Conservation (phyloP, 1,140 invertebrate species). For the Cotesia chilonis region DNA sequence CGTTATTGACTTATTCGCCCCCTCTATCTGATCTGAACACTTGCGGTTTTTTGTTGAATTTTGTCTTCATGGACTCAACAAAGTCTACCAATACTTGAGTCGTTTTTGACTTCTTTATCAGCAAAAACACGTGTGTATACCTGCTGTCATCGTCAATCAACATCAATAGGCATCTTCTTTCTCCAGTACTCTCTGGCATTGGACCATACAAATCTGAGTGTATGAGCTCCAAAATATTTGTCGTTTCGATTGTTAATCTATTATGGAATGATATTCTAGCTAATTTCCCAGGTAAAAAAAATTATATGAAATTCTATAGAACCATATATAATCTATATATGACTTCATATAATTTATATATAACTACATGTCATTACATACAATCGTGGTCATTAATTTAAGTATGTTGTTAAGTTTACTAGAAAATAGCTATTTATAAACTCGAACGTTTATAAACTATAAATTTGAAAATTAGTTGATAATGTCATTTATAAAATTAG, state of each 20-base stretch:
- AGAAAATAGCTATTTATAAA: too few relatives aligned
- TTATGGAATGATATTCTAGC: constrained; percentile 36
- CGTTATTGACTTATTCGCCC: constrained; percentile 54
- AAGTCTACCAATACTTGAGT: constrained; percentile 51
- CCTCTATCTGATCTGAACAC: constrained; percentile 61
- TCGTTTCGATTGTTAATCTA: not conserved
- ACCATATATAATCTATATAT: too few relatives aligned
- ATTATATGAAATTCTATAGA: too few relatives aligned
- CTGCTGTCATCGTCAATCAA: constrained; percentile 60
- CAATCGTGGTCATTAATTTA: too few relatives aligned
- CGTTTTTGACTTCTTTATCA: constrained; percentile 58
- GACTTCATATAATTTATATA: too few relatives aligned
- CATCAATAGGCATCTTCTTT: constrained; percentile 51
- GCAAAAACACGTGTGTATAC: constrained; percentile 54
- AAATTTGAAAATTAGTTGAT: too few relatives aligned
- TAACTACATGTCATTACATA: too few relatives aligned
- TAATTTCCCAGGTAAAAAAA: too few relatives aligned
- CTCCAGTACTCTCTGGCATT: constrained; percentile 54
- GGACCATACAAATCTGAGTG: constrained; percentile 61
- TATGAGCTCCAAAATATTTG: constrained; percentile 47
- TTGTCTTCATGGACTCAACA: constrained; percentile 50
- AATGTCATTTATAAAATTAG: too few relatives aligned
- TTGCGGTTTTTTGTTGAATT: constrained; percentile 51
- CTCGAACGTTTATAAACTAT: too few relatives aligned
- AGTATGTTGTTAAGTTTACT: too few relatives aligned